phyloP scores from a whole-genome alignment of 1,140 invertebrate species.

The Drosophila kurseongensis region DNA sequence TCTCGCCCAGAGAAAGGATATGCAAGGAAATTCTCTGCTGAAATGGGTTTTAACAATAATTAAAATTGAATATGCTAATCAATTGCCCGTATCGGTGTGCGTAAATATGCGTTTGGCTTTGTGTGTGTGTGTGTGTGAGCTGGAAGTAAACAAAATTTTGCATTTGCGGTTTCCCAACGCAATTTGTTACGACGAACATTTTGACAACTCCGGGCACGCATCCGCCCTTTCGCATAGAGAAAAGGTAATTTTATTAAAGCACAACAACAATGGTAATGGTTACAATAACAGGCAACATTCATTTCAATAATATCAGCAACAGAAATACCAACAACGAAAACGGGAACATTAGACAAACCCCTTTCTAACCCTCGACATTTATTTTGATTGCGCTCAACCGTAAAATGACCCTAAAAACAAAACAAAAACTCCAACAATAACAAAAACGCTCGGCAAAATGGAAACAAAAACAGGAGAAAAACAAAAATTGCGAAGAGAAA shows the following conservation, averaged over 20 bases:
- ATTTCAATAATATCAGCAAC: slow-evolving; percentile 55
- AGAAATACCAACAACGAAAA: slow-evolving; percentile 6
- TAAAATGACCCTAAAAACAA: slow-evolving; percentile 62
- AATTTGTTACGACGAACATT: slow-evolving; percentile 52
- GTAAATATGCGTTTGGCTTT: background rate
- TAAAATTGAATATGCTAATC: slow-evolving; percentile 67
- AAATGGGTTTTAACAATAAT: slow-evolving; percentile 58
- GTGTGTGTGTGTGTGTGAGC: background rate
- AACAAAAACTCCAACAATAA: slow-evolving; percentile 27
- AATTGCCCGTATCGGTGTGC: slow-evolving; percentile 34
- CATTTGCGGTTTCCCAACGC: slow-evolving; percentile 59
- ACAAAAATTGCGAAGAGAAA: slow-evolving; percentile 6
- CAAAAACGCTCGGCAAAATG: slow-evolving; percentile 10
- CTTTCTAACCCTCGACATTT: slow-evolving; percentile 35
- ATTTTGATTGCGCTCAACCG: slow-evolving; percentile 65
- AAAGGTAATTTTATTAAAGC: slow-evolving; percentile 63
- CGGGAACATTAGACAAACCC: slow-evolving; percentile 23
- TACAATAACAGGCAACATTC: slow-evolving; percentile 46
- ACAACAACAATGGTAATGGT: slow-evolving; percentile 31
- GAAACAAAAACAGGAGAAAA: slow-evolving; percentile 17
- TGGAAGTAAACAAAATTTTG: slow-evolving; percentile 57
- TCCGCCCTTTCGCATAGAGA: slow-evolving; percentile 19
- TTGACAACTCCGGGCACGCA: slow-evolving; percentile 30
- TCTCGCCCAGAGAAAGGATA: slow-evolving; percentile 37
- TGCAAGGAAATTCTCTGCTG: slow-evolving; percentile 27